A percentile compares a stretch with the other conserved stretches of the same genome.
phyloP scores from a whole-genome alignment of 2,888 invertebrate species.

The Priapulus caudatus region DNA sequence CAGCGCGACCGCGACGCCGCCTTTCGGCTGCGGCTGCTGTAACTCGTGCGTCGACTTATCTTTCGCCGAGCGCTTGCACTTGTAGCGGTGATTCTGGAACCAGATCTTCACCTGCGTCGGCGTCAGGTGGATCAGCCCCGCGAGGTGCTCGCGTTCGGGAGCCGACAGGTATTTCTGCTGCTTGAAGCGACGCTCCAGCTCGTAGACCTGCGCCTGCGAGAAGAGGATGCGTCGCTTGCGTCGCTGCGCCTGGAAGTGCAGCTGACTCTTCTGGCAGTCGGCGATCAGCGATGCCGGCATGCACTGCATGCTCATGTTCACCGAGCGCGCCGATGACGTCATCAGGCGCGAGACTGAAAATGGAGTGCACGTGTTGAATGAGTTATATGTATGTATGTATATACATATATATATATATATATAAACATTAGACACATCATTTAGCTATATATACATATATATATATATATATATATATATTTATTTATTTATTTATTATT shows the following conservation, averaged over 20 bases:
- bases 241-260: constrained; percentile 86
- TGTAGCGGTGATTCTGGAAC: constrained; percentile 99
- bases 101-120: constrained; percentile 98
- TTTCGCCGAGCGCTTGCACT: constrained; percentile 95
- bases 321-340: constrained; percentile 72
- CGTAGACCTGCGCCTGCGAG: constrained; percentile 94
- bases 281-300: constrained; percentile 24
- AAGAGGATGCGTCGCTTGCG: constrained; percentile 88
- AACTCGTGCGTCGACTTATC: constrained; percentile 96
- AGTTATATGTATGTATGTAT: too few relatives aligned
- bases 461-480: too few relatives aligned
- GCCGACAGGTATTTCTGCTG: constrained; percentile 96
- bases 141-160: constrained; percentile 89
- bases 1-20: too few relatives aligned
- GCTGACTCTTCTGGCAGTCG: constrained; percentile 50
- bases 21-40: too few relatives aligned
- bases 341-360: constrained; percentile 80
- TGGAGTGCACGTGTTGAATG: too few relatives aligned
- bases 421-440: too few relatives aligned
- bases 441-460: too few relatives aligned
- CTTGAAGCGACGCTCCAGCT: constrained; percentile 88
- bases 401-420: too few relatives aligned
- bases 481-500: too few relatives aligned
- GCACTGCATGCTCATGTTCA: too few relatives aligned
- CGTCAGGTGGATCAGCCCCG: constrained; percentile 84